Evolutionary conservation across 2,113 vertebrate species (phyloP).

Genomic region (Martes martes): DNA sequence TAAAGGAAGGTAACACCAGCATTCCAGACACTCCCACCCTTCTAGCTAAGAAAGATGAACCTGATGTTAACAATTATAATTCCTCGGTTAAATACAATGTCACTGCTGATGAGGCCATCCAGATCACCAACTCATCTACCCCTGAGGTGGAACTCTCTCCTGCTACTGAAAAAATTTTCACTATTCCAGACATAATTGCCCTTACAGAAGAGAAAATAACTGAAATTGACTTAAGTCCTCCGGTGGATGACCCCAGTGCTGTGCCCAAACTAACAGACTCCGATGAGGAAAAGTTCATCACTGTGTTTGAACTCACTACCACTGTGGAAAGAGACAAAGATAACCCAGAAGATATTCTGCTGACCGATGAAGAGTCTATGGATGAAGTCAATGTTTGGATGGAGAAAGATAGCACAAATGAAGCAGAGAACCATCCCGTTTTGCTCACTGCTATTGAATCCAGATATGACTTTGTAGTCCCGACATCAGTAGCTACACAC

Average conservation of each 20-base stretch:
- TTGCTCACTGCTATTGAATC: conserved; percentile 57
- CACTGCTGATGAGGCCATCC: neutral
- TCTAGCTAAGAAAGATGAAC: neutral
- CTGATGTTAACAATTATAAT: neutral
- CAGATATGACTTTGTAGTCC: conserved; percentile 46
- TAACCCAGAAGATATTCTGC: neutral
- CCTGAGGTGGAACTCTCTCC: conserved; percentile 11
- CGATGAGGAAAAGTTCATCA: conserved; percentile 60
- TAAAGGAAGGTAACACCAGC: neutral
- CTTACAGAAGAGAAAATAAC: conserved; percentile 23
- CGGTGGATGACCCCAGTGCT: neutral
- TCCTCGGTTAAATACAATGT: neutral
- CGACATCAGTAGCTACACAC: neutral
- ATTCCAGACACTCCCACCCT: neutral
- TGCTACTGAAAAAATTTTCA: neutral
- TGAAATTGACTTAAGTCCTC: conserved; percentile 8
- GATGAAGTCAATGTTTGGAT: conserved; percentile 30
- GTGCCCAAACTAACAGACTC: neutral
- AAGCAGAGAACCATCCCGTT: neutral
- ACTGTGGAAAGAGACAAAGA: conserved; percentile 28
- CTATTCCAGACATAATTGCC: neutral
- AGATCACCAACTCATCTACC: neutral
- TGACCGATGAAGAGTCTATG: conserved; percentile 15
- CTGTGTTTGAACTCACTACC: conserved; percentile 60
- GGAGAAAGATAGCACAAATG: neutral